Conservation (phyloP, 2,888 invertebrate genomes). For the Cheilosia urbana region DNA sequence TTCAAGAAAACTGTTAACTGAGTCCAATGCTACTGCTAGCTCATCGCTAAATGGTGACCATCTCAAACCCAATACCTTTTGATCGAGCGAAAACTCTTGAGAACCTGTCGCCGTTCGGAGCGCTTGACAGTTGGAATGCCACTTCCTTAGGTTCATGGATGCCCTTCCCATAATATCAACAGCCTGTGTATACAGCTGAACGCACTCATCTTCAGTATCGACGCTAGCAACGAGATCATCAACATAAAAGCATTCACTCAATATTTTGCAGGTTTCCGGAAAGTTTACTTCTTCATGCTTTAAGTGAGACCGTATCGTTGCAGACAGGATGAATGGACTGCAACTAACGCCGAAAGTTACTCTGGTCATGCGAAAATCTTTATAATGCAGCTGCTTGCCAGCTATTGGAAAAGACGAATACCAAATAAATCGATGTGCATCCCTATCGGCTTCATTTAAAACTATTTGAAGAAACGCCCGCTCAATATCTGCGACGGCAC, state of each 20-base stretch:
- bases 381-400: not conserved
- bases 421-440: constrained; percentile 18
- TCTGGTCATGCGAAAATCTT: constrained; percentile 9
- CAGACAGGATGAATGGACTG: constrained; percentile 11
- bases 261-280: constrained; percentile 7
- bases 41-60: constrained; percentile 8
- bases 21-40: constrained; percentile 1
- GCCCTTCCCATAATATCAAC: constrained; percentile 5
- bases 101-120: not conserved
- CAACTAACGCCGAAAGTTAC: constrained; percentile 17
- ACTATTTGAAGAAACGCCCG: constrained; percentile 22
- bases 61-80: constrained; percentile 35
- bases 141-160: constrained; percentile 19
- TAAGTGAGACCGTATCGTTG: constrained; percentile 7
- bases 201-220: not conserved
- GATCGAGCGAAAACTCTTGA: constrained; percentile 4
- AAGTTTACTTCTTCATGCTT: not conserved
- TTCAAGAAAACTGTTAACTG: not conserved
- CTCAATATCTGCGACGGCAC: constrained; percentile 24
- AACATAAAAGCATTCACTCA: constrained; percentile 10
- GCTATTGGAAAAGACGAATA: constrained; percentile 5
- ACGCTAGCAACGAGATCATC: constrained; percentile 18
- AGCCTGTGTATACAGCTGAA: not conserved
- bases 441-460: not conserved
- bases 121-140: constrained; percentile 14